Percentiles rank a stretch among this genome's conserved stretches.
These are phyloP conservation scores for Pseudomyrmex gracilis DNA, from an alignment of 1,140 invertebrate species.

Conservation along the genomic window DNA sequence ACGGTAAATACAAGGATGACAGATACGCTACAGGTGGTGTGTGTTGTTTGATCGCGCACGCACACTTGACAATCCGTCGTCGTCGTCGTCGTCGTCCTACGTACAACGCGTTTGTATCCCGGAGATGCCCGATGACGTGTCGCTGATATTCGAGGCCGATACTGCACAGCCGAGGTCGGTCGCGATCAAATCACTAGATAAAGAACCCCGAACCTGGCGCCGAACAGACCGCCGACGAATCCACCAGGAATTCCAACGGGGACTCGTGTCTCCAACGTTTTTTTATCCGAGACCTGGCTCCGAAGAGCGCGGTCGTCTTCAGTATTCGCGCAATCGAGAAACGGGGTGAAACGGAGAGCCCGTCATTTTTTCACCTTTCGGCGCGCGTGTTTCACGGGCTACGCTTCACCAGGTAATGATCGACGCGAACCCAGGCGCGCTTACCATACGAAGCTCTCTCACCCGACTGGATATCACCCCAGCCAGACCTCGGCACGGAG, in stretches of 20 bases:
- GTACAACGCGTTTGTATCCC: slow-evolving; percentile 32
- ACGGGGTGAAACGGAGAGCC: not conserved
- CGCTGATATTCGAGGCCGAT: not conserved
- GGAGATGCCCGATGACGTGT: slow-evolving; percentile 49
- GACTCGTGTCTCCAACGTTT: slow-evolving; percentile 2
- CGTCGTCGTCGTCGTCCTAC: not conserved
- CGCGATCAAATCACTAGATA: slow-evolving; percentile 5
- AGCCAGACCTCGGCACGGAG: slow-evolving; percentile 36
- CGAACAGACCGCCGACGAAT: slow-evolving; percentile 19
- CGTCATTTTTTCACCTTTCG: slow-evolving; percentile 20
- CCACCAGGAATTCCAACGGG: not conserved
- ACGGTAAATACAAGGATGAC: slow-evolving; percentile 44
- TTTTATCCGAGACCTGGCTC: not conserved
- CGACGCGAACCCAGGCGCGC: slow-evolving; percentile 22
- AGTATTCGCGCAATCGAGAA: not conserved
- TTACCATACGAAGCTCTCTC: slow-evolving; percentile 48
- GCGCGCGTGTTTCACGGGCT: slow-evolving; percentile 16
- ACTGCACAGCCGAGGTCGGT: not conserved
- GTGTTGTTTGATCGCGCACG: slow-evolving; percentile 36
- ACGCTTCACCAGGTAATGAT: slow-evolving; percentile 52
- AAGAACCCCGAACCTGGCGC: not conserved
- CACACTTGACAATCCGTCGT: slow-evolving; percentile 11
- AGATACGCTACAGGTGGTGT: slow-evolving; percentile 53
- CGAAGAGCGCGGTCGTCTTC: not conserved
- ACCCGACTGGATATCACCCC: slow-evolving; percentile 56